These are phyloP conservation scores for Steatornis caripensis DNA, from an alignment of 2,113 vertebrate species.

Conservation along the genomic window DNA sequence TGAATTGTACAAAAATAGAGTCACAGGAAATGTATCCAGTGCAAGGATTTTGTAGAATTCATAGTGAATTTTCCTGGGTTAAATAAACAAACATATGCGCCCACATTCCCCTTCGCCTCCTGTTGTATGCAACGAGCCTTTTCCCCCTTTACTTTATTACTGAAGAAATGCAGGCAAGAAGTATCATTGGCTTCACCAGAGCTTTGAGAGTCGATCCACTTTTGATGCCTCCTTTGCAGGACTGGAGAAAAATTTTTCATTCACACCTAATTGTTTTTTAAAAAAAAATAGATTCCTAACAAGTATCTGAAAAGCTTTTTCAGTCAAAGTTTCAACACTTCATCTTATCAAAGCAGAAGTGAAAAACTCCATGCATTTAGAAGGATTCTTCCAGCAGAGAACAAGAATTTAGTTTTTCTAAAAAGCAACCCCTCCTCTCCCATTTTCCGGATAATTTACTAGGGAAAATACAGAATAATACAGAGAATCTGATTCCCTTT, in stretches of 20 bases:
- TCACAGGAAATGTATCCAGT: not conserved
- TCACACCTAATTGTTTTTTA: not conserved
- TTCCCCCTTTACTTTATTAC: not conserved
- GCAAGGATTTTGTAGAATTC: not conserved
- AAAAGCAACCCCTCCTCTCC: not conserved
- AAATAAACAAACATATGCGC: not conserved
- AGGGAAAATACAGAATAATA: not conserved
- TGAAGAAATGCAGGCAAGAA: not conserved
- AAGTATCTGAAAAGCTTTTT: not conserved
- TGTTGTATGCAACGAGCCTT: not conserved
- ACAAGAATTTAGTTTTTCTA: not conserved
- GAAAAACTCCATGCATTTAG: not conserved
- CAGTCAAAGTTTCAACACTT: not conserved
- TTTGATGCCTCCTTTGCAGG: not conserved
- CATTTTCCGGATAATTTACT: not conserved
- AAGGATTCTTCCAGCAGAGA: not conserved
- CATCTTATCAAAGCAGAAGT: not conserved
- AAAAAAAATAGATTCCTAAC: not conserved
- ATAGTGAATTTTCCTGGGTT: not conserved
- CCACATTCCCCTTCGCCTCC: fast-evolving
- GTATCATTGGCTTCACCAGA: not conserved
- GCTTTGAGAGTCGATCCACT: not conserved
- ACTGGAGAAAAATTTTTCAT: not conserved
- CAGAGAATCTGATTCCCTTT: not conserved
- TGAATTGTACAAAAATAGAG: not conserved